A percentile compares a stretch with the other conserved stretches of the same genome.
phyloP scores from a whole-genome alignment of 2,797 vertebrate species.

The Micrastur ruficollis region DNA sequence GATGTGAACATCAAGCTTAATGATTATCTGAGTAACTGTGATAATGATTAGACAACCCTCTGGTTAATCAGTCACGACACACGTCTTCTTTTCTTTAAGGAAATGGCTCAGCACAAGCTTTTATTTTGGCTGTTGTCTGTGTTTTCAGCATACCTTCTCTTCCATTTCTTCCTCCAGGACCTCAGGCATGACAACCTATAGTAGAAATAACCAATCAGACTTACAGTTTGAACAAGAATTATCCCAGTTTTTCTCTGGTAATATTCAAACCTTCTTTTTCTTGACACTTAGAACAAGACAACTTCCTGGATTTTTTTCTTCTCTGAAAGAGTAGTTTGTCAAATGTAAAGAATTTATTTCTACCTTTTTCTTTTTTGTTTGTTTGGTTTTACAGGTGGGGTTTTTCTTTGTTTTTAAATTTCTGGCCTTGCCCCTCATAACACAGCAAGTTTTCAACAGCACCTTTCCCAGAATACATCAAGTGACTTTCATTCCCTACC shows the following conservation, averaged over 20 bases:
- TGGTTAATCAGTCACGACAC: neutral
- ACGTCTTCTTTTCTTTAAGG: neutral
- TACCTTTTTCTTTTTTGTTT: neutral
- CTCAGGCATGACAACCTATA: neutral
- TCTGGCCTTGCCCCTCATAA: neutral
- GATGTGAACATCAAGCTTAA: neutral
- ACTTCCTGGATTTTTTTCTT: neutral
- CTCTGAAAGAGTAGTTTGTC: neutral
- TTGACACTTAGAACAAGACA: neutral
- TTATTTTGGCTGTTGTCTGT: neutral
- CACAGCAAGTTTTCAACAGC: neutral
- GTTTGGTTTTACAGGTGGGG: fast-evolving
- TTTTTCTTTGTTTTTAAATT: neutral
- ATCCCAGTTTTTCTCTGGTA: neutral
- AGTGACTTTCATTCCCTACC: neutral
- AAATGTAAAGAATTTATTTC: neutral
- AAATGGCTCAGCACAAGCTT: neutral
- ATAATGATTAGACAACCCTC: neutral
- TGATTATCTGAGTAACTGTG: neutral
- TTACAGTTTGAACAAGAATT: neutral
- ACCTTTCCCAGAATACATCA: neutral
- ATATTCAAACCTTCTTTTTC: neutral
- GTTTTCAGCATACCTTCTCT: neutral
- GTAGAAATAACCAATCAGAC: neutral
- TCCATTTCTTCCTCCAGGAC: neutral